Evolutionary conservation across 1,140 invertebrate genomes (phyloP).

Genomic region (Globodera rostochiensis): DNA sequence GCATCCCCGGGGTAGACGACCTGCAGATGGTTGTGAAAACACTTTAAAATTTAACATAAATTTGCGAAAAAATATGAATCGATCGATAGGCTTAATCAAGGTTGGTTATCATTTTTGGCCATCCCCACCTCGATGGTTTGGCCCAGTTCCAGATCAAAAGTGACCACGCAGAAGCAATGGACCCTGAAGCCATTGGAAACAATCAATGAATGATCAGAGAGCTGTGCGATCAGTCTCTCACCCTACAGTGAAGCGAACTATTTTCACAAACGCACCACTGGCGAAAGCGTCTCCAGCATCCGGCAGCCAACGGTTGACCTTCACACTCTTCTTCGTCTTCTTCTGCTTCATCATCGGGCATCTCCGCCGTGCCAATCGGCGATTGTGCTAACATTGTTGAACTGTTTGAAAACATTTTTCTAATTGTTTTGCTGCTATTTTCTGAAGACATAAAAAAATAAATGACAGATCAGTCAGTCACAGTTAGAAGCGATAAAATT

Average conservation of each 20-base stretch:
- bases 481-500: too few species aligned
- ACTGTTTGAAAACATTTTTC: too few species aligned
- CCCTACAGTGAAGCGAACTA: background rate
- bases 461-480: too few species aligned
- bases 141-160: constrained; percentile 47
- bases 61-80: too few species aligned
- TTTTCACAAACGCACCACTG: background rate
- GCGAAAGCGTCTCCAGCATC: background rate
- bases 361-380: background rate
- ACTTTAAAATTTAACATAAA: too few species aligned
- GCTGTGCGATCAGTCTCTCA: background rate
- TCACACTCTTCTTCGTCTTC: background rate
- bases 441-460: too few species aligned
- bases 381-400: background rate
- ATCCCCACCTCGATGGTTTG: constrained; percentile 48
- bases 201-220: background rate
- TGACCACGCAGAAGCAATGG: constrained; percentile 48
- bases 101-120: background rate
- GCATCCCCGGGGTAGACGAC: constrained; percentile 42
- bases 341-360: background rate
- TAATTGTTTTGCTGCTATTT: too few species aligned
- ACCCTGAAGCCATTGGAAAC: constrained; percentile 30
- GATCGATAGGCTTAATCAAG: too few species aligned
- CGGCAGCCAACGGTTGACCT: too few species aligned
- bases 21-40: constrained; percentile 30